phyloP scores from a whole-genome alignment of 2,113 vertebrate genomes.

The Felis chaus region DNA sequence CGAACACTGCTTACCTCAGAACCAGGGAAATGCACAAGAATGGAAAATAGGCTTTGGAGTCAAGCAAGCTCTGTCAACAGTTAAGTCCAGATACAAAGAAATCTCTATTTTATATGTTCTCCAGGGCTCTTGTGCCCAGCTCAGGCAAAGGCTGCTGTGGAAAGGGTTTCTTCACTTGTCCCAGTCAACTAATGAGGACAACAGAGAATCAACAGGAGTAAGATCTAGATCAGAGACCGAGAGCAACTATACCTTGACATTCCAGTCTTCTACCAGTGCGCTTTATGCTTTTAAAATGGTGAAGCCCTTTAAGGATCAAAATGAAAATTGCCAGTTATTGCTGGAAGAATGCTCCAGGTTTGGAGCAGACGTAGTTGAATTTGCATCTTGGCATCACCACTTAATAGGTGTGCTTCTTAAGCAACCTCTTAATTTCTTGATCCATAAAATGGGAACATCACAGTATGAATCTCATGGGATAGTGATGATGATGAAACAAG shows the following conservation, averaged over 20 bases:
- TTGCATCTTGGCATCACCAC: not conserved
- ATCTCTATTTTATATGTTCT: not conserved
- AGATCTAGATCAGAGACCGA: not conserved
- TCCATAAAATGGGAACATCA: not conserved
- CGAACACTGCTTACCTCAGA: conserved; percentile 46
- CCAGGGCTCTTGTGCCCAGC: not conserved
- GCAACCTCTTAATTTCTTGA: not conserved
- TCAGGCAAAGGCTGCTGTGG: not conserved
- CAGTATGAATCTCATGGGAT: not conserved
- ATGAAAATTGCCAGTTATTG: not conserved
- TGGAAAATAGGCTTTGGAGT: not conserved
- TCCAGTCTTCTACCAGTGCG: not conserved
- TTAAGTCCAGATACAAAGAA: not conserved
- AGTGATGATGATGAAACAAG: not conserved
- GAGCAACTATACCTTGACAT: not conserved
- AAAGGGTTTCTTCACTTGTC: not conserved
- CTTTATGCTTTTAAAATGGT: not conserved
- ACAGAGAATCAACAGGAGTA: not conserved
- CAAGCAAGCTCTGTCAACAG: not conserved
- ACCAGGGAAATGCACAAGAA: not conserved
- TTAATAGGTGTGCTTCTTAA: not conserved
- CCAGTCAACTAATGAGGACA: not conserved
- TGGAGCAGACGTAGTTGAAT: not conserved
- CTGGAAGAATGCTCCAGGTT: not conserved
- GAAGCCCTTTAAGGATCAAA: not conserved